phyloP scores from a whole-genome alignment of 2,888 invertebrate genomes.

The Notocelia uddmanniana region DNA sequence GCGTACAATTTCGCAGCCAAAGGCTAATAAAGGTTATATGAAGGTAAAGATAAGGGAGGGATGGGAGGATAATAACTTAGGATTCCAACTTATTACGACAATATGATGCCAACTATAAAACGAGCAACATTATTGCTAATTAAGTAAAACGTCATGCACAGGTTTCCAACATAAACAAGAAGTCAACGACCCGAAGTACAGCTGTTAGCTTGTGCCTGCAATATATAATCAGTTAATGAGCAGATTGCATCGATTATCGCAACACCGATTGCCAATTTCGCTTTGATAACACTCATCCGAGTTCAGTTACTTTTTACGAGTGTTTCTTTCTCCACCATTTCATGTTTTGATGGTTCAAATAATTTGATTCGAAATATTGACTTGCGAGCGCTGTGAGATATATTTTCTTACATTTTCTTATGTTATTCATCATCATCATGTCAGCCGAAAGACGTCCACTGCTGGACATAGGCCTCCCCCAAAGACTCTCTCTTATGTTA shows the following conservation, averaged over 20 bases:
- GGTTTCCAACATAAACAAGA: conserved; percentile 1
- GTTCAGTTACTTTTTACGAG: conserved; percentile 3
- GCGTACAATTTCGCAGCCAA: too few species aligned
- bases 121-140: not conserved
- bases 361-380: not conserved
- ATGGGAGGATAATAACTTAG: not conserved
- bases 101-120: not conserved
- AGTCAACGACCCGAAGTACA: conserved; percentile 35
- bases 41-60: not conserved
- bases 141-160: not conserved
- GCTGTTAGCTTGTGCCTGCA: conserved; percentile 22
- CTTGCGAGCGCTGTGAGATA: not conserved
- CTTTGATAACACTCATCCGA: conserved; percentile 14
- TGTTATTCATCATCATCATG: too few species aligned
- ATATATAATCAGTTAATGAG: conserved; percentile 33
- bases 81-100: not conserved
- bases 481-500: too few species aligned
- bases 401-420: too few species aligned
- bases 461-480: too few species aligned
- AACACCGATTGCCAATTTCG: conserved; percentile 22
- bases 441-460: too few species aligned
- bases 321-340: not conserved
- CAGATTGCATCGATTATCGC: conserved; percentile 39
- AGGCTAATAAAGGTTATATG: too few species aligned
- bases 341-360: not conserved